phyloP scores from a whole-genome alignment of 2,888 invertebrate genomes.

The Lamproptera curius region DNA sequence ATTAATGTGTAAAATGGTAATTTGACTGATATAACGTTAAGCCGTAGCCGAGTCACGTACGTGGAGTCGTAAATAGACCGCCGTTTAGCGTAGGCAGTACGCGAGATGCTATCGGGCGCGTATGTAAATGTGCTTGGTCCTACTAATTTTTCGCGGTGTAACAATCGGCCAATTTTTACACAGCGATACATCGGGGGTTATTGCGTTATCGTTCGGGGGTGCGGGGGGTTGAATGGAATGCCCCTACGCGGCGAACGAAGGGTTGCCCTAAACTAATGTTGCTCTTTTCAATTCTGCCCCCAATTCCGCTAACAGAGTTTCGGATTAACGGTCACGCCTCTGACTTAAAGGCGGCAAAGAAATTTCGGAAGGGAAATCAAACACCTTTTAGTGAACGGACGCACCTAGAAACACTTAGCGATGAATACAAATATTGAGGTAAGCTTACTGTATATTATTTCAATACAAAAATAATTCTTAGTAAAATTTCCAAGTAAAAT shows the following conservation, averaged over 20 bases:
- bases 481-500: not conserved
- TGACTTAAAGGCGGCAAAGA: not conserved
- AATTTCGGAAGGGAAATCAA: conserved; percentile 3
- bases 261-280: conserved; percentile 8
- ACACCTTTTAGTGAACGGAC: conserved; percentile 3
- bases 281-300: conserved; percentile 6
- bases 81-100: conserved; percentile 2
- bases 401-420: not conserved
- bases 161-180: too few species aligned
- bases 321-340: conserved; percentile 12
- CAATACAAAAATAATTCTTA: not conserved
- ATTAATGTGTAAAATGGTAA: conserved; percentile 9
- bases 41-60: conserved; percentile 1
- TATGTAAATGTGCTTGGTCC: conserved; percentile 7
- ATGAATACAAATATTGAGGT: not conserved
- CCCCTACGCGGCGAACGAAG: not conserved
- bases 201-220: too few species aligned
- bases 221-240: too few species aligned
- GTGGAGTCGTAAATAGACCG: conserved; percentile 4
- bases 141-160: not conserved
- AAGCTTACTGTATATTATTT: not conserved
- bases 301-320: conserved; percentile 4
- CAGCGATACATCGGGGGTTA: too few species aligned
- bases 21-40: conserved; percentile 2
- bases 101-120: conserved; percentile 9